phyloP scores from a whole-genome alignment of 2,888 invertebrate genomes.

The Tetragonula carbonaria region DNA sequence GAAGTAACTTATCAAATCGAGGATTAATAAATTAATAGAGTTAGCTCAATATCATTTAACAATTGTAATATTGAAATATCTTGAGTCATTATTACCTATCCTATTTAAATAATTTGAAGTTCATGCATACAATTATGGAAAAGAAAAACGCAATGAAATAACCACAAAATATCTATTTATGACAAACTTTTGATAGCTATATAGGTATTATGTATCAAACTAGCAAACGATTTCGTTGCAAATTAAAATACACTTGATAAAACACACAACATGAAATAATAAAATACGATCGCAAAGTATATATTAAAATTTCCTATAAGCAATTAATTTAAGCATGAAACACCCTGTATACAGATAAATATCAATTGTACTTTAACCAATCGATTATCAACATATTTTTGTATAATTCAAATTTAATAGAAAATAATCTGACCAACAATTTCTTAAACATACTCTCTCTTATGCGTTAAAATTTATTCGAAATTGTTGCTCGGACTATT shows the following conservation, averaged over 20 bases:
- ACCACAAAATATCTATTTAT: conserved; percentile 25
- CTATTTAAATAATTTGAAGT: not conserved
- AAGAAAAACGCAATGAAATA: not conserved
- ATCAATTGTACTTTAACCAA: conserved; percentile 14
- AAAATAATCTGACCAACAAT: conserved; percentile 30
- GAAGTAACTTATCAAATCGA: conserved; percentile 8
- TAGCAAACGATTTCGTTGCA: not conserved
- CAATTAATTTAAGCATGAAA: conserved; percentile 27
- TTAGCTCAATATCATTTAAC: too few relatives aligned
- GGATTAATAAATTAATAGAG: not conserved
- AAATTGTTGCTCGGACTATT: conserved; percentile 13
- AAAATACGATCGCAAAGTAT: not conserved
- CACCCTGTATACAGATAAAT: conserved; percentile 28
- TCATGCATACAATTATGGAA: not conserved
- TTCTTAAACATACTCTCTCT: conserved; percentile 27
- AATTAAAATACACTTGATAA: not conserved
- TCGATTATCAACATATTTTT: conserved; percentile 2
- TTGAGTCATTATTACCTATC: not conserved
- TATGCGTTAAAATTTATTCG: conserved; percentile 7
- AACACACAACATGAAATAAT: conserved; percentile 1
- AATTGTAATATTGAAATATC: not conserved
- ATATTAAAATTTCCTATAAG: not conserved
- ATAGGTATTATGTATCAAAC: not conserved
- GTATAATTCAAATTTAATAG: not conserved
- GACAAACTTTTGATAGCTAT: conserved; percentile 17